These are phyloP conservation scores for Crypturellus undulatus DNA, from an alignment of 2,113 vertebrate species.

Conservation along the genomic window DNA sequence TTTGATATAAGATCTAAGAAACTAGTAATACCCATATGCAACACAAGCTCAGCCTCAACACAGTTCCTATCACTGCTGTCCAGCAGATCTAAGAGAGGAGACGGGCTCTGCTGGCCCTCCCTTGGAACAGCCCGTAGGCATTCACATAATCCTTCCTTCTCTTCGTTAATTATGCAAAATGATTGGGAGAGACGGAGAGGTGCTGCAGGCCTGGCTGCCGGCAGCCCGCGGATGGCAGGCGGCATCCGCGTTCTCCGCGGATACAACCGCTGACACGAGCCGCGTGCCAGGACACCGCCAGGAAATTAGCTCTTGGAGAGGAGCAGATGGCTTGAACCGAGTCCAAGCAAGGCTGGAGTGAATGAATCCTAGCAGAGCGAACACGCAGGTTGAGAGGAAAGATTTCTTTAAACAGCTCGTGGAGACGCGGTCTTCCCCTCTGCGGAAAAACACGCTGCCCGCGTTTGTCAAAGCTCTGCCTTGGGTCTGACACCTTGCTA, in stretches of 20 bases:
- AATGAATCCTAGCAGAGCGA: slow-evolving; percentile 25
- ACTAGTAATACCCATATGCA: accelerated
- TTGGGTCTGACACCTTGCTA: slow-evolving; percentile 53
- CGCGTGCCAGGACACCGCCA: not conserved
- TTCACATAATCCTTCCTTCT: not conserved
- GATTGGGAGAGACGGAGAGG: not conserved
- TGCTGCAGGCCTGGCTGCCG: not conserved
- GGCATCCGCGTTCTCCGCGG: not conserved
- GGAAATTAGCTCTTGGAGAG: slow-evolving; percentile 36
- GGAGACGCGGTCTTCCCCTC: not conserved
- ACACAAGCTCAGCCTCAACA: not conserved
- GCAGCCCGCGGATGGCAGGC: not conserved
- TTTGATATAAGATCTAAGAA: not conserved
- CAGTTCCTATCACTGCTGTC: not conserved
- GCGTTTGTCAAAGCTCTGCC: slow-evolving; percentile 35
- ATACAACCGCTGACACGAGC: not conserved
- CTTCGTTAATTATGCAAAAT: not conserved
- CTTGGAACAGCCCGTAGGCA: not conserved
- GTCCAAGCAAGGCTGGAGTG: slow-evolving; percentile 53
- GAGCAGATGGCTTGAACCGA: slow-evolving; percentile 59
- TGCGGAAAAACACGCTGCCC: not conserved
- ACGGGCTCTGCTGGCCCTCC: not conserved
- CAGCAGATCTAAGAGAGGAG: not conserved
- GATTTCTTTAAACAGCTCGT: slow-evolving; percentile 12
- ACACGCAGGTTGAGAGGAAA: slow-evolving; percentile 10